Evolutionary conservation across 2,888 invertebrate species (phyloP).

Genomic region (Physocephala rufipes): DNA sequence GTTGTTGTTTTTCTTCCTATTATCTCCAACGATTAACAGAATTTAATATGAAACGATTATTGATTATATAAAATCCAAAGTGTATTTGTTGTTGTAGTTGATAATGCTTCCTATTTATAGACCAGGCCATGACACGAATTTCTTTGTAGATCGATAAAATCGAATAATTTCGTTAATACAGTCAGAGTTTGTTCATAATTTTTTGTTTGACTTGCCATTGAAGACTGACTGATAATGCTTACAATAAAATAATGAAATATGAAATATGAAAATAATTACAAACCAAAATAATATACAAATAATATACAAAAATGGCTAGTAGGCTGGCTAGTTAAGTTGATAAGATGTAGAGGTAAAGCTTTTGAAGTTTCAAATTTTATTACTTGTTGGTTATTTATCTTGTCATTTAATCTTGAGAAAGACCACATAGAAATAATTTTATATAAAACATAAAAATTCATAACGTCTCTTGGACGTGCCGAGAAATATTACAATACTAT

Average conservation of each 20-base stretch:
- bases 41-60: conserved; percentile 18
- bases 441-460: not conserved
- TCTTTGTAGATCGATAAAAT: not conserved
- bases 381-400: not conserved
- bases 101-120: not conserved
- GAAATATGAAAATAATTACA: too few species aligned
- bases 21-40: conserved; percentile 24
- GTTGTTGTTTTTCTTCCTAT: conserved; percentile 2
- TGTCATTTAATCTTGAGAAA: conserved; percentile 14
- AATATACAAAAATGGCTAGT: too few species aligned
- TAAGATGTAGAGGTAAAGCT: too few species aligned
- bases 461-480: too few species aligned
- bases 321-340: too few species aligned
- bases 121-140: too few species aligned
- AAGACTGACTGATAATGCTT: not conserved
- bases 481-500: not conserved
- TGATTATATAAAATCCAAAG: not conserved
- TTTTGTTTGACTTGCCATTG: too few species aligned
- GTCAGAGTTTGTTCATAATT: not conserved
- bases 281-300: too few species aligned
- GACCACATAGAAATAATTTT: conserved; percentile 29
- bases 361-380: not conserved
- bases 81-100: conserved; percentile 15
- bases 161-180: not conserved
- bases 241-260: not conserved